These are phyloP conservation scores for Egretta garzetta DNA, from an alignment of 2,113 vertebrate genomes.

Conservation along the genomic window DNA sequence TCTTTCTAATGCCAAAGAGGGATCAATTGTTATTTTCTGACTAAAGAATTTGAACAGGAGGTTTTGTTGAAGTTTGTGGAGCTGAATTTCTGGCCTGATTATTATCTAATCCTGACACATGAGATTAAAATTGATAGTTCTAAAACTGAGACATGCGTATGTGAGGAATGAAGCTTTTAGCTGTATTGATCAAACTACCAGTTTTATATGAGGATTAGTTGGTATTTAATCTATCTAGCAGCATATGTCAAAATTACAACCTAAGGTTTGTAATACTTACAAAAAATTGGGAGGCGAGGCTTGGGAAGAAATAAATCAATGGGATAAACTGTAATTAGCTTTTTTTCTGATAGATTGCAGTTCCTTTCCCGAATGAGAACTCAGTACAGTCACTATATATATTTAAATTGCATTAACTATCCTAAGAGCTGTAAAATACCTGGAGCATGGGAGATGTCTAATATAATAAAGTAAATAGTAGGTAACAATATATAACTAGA, in stretches of 20 bases:
- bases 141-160: background rate
- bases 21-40: background rate
- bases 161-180: slow-evolving; percentile 19
- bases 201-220: slow-evolving; percentile 43
- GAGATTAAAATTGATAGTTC: slow-evolving; percentile 25
- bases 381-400: slow-evolving; percentile 22
- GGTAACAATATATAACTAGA: slow-evolving; percentile 33
- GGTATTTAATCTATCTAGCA: slow-evolving; percentile 48
- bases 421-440: slow-evolving; percentile 47
- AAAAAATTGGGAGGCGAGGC: slow-evolving; percentile 25
- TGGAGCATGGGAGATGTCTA: slow-evolving; percentile 33
- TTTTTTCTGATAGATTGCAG: slow-evolving; percentile 35
- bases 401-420: slow-evolving; percentile 57
- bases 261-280: slow-evolving; percentile 9
- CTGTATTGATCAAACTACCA: slow-evolving; percentile 47
- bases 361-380: background rate
- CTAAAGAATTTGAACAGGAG: background rate
- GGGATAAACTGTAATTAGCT: slow-evolving; percentile 41
- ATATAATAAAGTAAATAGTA: slow-evolving; percentile 57
- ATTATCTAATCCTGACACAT: background rate
- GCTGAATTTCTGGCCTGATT: background rate
- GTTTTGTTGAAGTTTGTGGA: background rate
- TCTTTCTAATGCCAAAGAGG: background rate
- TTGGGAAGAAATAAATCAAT: slow-evolving; percentile 47
- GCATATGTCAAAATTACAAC: slow-evolving; percentile 46